Conservation (phyloP, 2,797 vertebrate species). For the Bufotes viridis region DNA sequence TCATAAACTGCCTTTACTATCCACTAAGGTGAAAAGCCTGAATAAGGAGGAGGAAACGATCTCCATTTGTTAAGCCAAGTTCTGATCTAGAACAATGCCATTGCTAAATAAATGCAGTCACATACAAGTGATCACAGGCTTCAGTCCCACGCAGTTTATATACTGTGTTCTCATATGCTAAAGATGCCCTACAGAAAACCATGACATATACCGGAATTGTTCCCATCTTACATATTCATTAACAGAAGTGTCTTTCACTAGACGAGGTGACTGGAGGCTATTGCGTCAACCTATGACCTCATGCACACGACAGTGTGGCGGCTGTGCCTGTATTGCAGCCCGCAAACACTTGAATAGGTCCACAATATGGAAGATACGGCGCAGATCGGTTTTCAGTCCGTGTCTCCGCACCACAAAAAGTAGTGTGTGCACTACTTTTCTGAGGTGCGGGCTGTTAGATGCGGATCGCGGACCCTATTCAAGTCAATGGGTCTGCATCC, state of each 20-base stretch:
- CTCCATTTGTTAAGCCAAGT: neutral
- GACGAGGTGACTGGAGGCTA: too few relatives aligned
- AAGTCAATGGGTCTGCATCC: too few relatives aligned
- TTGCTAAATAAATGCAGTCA: conserved; percentile 2
- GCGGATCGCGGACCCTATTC: too few relatives aligned
- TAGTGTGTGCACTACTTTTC: too few relatives aligned
- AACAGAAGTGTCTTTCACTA: neutral
- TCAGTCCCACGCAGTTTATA: neutral
- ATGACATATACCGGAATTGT: neutral
- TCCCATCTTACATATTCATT: neutral
- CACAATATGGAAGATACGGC: too few relatives aligned
- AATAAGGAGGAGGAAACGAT: neutral
- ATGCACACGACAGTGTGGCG: too few relatives aligned
- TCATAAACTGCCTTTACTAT: neutral
- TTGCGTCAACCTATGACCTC: too few relatives aligned
- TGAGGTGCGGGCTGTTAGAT: too few relatives aligned
- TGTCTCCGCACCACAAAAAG: too few relatives aligned
- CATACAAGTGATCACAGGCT: neutral
- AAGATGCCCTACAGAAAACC: neutral
- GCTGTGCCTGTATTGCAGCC: too few relatives aligned
- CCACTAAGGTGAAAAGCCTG: neutral
- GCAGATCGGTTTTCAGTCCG: too few relatives aligned
- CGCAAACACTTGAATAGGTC: too few relatives aligned
- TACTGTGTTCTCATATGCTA: neutral
- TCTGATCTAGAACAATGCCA: neutral